Conservation (phyloP, 2,888 invertebrate genomes). For the Sepioteuthis lessoniana region DNA sequence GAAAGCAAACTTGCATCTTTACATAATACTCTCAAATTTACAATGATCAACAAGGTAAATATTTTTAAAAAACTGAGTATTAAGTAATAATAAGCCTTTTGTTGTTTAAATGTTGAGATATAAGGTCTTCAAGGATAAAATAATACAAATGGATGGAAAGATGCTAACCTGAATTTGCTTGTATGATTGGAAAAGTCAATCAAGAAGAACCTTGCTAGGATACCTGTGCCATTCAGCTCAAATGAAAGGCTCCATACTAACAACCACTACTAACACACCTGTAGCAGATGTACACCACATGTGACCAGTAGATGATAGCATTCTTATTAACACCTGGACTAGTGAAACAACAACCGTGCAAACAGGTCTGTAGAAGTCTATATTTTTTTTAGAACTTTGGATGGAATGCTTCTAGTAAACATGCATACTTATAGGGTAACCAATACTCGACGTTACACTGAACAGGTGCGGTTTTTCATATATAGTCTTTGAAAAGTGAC, state of each 20-base stretch:
- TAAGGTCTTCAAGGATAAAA: too few species aligned
- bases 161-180: too few species aligned
- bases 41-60: too few species aligned
- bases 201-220: neutral
- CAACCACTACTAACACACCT: neutral
- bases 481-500: too few species aligned
- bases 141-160: too few species aligned
- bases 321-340: constrained; percentile 10
- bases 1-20: too few species aligned
- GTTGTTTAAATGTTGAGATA: too few species aligned
- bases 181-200: too few species aligned
- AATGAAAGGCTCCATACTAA: neutral
- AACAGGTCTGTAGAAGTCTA: neutral
- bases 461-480: neutral
- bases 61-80: too few species aligned
- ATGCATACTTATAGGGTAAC: neutral
- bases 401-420: neutral
- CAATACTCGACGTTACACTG: neutral
- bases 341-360: neutral
- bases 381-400: neutral
- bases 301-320: neutral
- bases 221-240: neutral
- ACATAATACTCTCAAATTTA: too few species aligned
- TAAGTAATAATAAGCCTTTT: too few species aligned
- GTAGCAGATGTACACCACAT: constrained; percentile 20